A percentile compares a stretch with the other conserved stretches of the same genome.
phyloP scores from a whole-genome alignment of 2,888 invertebrate genomes.

The Iselma pallidipennis region DNA sequence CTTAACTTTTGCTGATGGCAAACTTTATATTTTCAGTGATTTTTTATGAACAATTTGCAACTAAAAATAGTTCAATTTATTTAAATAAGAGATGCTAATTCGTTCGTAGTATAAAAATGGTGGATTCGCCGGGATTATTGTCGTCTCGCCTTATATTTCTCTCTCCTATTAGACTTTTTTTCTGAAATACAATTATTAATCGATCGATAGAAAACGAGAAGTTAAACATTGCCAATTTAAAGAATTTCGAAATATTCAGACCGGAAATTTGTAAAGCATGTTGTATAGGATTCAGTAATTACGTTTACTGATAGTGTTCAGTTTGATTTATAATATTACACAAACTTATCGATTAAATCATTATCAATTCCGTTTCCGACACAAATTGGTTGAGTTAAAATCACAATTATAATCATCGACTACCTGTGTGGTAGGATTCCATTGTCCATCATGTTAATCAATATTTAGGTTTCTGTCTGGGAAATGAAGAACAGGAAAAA shows the following conservation, averaged over 20 bases:
- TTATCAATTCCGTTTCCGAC: background rate
- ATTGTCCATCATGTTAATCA: constrained; percentile 19
- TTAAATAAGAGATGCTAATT: no score
- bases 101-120: background rate
- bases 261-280: no score
- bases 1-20: no score
- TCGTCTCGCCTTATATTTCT: no score
- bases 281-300: background rate
- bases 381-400: background rate
- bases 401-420: background rate
- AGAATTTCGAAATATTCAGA: background rate
- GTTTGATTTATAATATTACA: background rate
- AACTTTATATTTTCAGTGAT: no score
- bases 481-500: no score
- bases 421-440: background rate
- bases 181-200: background rate
- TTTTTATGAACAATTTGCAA: background rate
- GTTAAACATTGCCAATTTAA: background rate
- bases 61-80: no score
- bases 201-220: background rate
- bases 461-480: no score
- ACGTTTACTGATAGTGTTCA: background rate
- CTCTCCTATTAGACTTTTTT: no score
- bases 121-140: background rate
- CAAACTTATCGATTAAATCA: background rate